A percentile compares a stretch with the other conserved stretches of the same genome.
These are phyloP conservation scores for Crematogaster levior DNA, from an alignment of 2,888 invertebrate genomes.

Conservation along the genomic window DNA sequence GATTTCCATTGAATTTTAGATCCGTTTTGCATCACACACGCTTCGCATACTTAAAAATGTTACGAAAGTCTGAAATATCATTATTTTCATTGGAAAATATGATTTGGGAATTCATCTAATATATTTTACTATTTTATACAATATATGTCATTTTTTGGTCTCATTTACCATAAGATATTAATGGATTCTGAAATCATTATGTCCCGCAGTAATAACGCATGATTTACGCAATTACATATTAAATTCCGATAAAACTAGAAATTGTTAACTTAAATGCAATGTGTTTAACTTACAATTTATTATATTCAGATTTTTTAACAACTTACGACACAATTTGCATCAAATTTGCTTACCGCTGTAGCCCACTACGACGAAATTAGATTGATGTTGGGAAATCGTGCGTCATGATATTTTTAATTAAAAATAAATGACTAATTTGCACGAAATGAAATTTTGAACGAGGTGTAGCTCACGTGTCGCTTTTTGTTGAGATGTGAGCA, in stretches of 20 bases:
- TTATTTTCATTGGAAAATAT: not conserved
- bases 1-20: not conserved
- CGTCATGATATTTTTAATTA: conserved; percentile 39
- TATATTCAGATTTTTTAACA: conserved; percentile 24
- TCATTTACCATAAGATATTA: not conserved
- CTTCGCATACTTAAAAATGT: conserved; percentile 8
- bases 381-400: not conserved
- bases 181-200: not conserved
- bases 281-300: conserved; percentile 9
- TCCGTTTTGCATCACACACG: not conserved
- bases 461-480: not conserved
- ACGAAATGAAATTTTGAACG: conserved; percentile 30
- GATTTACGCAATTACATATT: conserved; percentile 1
- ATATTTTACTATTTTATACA: not conserved
- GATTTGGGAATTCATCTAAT: not conserved
- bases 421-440: conserved; percentile 43
- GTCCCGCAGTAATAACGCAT: not conserved
- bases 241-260: not conserved
- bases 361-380: conserved; percentile 6
- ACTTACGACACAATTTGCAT: conserved; percentile 32
- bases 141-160: not conserved
- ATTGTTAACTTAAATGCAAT: conserved; percentile 34
- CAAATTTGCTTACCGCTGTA: conserved; percentile 11
- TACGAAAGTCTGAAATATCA: not conserved
- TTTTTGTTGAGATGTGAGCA: not conserved